Evolutionary conservation across 1,140 invertebrate species (phyloP).

Genomic region (Papilio helenus): DNA sequence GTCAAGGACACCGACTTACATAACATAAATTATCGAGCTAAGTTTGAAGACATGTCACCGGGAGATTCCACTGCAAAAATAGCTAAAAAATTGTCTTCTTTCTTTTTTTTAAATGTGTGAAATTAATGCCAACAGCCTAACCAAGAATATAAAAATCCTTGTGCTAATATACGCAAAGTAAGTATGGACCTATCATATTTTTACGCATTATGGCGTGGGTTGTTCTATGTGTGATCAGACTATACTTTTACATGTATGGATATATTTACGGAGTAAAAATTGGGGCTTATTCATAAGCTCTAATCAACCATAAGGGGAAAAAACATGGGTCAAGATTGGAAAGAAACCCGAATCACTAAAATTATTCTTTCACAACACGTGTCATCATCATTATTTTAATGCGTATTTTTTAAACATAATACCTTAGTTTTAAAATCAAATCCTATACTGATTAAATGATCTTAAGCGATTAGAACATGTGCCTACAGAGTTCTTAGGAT

Average conservation of each 20-base stretch:
- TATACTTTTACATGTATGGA: too few relatives aligned
- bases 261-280: background rate
- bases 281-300: background rate
- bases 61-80: background rate
- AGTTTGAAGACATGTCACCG: background rate
- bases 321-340: background rate
- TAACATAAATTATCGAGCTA: background rate
- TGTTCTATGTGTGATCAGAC: too few relatives aligned
- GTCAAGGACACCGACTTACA: slow-evolving; percentile 8
- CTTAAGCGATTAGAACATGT: slow-evolving; percentile 9
- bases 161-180: too few relatives aligned
- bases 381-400: background rate
- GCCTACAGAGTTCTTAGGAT: slow-evolving; percentile 8
- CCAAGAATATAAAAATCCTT: too few relatives aligned
- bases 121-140: too few relatives aligned
- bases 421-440: background rate
- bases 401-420: background rate
- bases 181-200: background rate
- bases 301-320: background rate
- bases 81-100: too few relatives aligned
- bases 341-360: background rate
- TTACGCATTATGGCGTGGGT: background rate
- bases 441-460: background rate
- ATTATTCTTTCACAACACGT: background rate
- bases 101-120: too few relatives aligned